Conservation (phyloP, 2,888 invertebrate species). For the Zaprionus lineosus region DNA sequence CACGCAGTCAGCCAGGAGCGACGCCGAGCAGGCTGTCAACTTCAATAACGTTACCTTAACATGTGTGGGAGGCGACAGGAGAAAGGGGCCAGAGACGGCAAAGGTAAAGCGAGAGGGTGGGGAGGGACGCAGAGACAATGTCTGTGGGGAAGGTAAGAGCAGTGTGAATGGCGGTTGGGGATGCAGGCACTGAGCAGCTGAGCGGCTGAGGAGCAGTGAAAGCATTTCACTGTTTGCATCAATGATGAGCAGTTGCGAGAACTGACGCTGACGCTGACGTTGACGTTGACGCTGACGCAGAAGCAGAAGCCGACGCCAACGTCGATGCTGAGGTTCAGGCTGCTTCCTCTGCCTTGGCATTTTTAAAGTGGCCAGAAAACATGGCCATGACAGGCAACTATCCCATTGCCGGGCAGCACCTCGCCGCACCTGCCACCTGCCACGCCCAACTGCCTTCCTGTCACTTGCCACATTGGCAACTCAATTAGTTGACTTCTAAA, state of each 20-base stretch:
- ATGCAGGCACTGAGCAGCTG: slow-evolving; percentile 29
- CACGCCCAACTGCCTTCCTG: not conserved
- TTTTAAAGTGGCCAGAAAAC: slow-evolving; percentile 55
- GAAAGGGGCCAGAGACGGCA: not conserved
- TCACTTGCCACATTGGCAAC: not conserved
- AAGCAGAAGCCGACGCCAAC: no score
- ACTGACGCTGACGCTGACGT: not conserved
- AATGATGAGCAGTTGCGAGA: slow-evolving; percentile 60
- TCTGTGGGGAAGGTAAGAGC: not conserved
- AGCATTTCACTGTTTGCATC: slow-evolving; percentile 77
- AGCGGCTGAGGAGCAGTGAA: slow-evolving; percentile 57
- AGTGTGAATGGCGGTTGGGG: slow-evolving; percentile 1
- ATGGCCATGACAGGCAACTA: slow-evolving; percentile 46
- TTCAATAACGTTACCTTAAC: slow-evolving; percentile 71
- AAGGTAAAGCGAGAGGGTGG: not conserved
- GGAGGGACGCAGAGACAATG: not conserved
- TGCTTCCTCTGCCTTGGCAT: slow-evolving; percentile 10
- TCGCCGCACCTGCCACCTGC: not conserved
- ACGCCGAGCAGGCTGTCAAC: slow-evolving; percentile 60
- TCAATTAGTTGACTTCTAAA: not conserved
- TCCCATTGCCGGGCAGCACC: not conserved
- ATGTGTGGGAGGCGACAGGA: slow-evolving; percentile 43
- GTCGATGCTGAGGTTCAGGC: no score
- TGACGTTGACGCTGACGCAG: no score
- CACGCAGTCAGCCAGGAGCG: slow-evolving; percentile 34